Evolutionary conservation across 1,140 invertebrate genomes (phyloP).

Genomic region (Homarus americanus): DNA sequence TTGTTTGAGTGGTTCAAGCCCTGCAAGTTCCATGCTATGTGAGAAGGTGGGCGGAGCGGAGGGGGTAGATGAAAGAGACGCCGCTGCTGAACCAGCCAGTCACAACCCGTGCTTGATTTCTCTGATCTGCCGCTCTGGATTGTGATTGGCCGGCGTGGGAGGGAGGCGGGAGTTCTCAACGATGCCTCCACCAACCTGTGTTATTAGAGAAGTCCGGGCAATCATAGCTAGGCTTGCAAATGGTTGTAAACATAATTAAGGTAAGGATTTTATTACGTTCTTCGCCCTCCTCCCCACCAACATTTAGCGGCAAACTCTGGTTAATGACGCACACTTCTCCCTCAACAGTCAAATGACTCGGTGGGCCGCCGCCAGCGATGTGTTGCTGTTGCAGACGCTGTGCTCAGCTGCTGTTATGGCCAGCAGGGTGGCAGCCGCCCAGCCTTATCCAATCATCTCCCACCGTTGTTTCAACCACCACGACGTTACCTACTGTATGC

Average conservation of each 20-base stretch:
- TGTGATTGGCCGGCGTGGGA: constrained; percentile 42
- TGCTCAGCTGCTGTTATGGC: background rate
- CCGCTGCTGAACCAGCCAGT: constrained; percentile 44
- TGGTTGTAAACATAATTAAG: constrained; percentile 62
- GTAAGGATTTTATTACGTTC: constrained; percentile 36
- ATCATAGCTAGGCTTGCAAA: constrained; percentile 53
- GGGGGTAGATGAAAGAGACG: constrained; percentile 54
- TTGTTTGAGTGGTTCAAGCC: constrained; percentile 27
- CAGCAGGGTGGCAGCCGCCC: background rate
- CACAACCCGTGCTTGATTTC: constrained; percentile 36
- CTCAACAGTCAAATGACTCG: background rate
- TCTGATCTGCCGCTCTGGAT: constrained; percentile 59
- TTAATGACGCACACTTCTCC: constrained; percentile 22
- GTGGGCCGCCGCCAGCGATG: background rate
- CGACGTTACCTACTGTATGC: too few species aligned
- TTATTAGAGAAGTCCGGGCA: constrained; percentile 26
- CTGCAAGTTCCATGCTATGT: constrained; percentile 25
- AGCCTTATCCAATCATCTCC: background rate
- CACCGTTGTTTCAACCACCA: background rate
- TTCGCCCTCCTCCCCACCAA: background rate
- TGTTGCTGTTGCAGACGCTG: background rate
- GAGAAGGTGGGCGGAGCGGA: constrained; percentile 57
- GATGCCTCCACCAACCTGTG: constrained; percentile 49
- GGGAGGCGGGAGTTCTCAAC: constrained; percentile 58
- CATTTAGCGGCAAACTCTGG: constrained; percentile 16